These are phyloP conservation scores for Molothrus ater DNA, from an alignment of 2,797 vertebrate genomes.

Conservation along the genomic window DNA sequence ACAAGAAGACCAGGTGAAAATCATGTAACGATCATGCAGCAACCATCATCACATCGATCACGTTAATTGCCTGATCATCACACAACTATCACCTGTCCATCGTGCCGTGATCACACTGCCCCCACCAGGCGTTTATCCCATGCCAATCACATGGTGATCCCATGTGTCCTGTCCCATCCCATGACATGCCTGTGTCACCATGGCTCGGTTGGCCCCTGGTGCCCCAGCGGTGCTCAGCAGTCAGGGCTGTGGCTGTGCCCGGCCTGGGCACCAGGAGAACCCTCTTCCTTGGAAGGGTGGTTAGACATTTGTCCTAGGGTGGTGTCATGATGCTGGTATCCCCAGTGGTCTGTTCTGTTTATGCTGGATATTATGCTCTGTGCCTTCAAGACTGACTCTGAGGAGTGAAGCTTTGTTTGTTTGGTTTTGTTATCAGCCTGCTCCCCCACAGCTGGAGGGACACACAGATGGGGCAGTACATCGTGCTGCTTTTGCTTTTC, in stretches of 20 bases:
- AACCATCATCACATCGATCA: fast-evolving
- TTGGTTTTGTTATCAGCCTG: no score
- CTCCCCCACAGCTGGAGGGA: no score
- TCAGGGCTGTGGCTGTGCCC: neutral
- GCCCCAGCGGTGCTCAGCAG: no score
- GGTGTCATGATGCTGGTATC: no score
- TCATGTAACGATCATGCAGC: no score
- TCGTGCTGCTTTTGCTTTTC: neutral
- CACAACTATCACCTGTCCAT: fast-evolving
- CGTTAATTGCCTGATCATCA: neutral
- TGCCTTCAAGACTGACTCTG: no score
- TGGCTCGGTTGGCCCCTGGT: fast-evolving
- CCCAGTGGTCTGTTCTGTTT: no score
- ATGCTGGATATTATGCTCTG: no score
- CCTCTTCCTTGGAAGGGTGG: no score
- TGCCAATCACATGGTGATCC: fast-evolving
- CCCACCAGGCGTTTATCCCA: fast-evolving
- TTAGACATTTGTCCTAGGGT: no score
- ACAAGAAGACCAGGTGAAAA: fast-evolving
- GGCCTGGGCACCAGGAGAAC: neutral
- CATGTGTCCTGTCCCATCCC: neutral
- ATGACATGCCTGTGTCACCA: neutral
- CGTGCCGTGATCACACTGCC: fast-evolving
- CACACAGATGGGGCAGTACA: no score
- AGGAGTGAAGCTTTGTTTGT: no score